Evolutionary conservation across 2,888 invertebrate species (phyloP), one percentile per base, ranked within the genome.

Genomic region (Ptychoptera contaminata): DNA sequence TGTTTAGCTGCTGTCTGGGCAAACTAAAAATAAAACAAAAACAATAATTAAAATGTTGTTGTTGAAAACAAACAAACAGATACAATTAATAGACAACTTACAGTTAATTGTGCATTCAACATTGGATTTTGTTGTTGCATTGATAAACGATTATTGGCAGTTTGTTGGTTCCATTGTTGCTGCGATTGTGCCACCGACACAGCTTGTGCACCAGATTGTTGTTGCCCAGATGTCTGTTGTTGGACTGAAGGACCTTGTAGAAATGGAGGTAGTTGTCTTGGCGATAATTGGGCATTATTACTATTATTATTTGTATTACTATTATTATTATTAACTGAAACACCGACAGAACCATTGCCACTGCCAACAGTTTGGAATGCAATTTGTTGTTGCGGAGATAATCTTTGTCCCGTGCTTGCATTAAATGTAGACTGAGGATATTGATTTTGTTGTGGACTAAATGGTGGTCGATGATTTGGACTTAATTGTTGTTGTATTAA

Each of bases 121-220:
- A 91, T 87, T 30, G 90, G 86, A 68, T 90, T 87, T 64, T 88
- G 81, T 54, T 72, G 79, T 56, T 82, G 80, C 47, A 79, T 70
- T 46, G 76, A 74, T 54, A 82, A 39, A 49, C 59, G 46, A 44
- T 53, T 46, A 51, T 55, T 48, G 48, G 48, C 49, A 47, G 46
- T 50, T 53, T 44, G 51, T 42, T 51, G 31, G 53, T 57, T 42
- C 50, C 53, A 51, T 47, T 51, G 49, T 50, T 53, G 48, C 49
- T 52, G 44, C 38, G 35, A 16, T 32, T 47, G 45, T 14, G 67
- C 69, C 23, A 23, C 23, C 3, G 23, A 23, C 23, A 23, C 23
- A 23, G 23, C 23, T 49, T 61, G 62, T 47, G 58, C 39, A 16
- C 11, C 31, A 8, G 12, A 16, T 12, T 42, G 49, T 42, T 54